phyloP scores from a whole-genome alignment of 1,140 invertebrate genomes.

The Triops longicaudatus region DNA sequence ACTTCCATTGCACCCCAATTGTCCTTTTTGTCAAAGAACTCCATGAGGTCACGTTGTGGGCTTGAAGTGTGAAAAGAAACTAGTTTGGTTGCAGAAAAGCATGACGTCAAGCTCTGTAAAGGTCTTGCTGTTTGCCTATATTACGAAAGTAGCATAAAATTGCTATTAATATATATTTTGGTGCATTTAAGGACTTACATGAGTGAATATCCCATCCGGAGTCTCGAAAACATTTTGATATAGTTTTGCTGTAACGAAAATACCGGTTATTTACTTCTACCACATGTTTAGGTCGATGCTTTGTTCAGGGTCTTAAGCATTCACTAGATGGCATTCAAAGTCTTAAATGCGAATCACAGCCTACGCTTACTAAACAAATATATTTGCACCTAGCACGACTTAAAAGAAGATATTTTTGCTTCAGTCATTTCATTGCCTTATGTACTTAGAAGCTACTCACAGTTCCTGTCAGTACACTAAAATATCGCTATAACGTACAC shows the following conservation, averaged over 20 bases:
- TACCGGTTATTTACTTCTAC: neutral
- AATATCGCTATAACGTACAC: no score
- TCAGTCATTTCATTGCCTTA: no score
- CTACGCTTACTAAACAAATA: no score
- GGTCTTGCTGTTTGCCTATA: neutral
- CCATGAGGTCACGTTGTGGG: slow-evolving; percentile 48
- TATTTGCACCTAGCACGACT: no score
- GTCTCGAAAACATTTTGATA: neutral
- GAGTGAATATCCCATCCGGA: neutral
- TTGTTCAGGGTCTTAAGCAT: neutral
- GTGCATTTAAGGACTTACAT: neutral
- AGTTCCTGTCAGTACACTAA: no score
- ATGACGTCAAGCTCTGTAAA: neutral
- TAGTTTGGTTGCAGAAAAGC: neutral
- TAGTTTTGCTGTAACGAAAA: neutral
- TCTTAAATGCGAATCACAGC: no score
- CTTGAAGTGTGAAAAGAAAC: slow-evolving; percentile 4
- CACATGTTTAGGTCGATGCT: neutral
- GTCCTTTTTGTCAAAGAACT: slow-evolving; percentile 85
- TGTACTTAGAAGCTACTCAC: no score
- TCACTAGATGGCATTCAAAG: neutral
- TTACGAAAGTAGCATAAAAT: neutral
- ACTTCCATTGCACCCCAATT: slow-evolving; percentile 75
- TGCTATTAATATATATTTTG: neutral
- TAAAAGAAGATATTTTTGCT: no score